These are phyloP conservation scores for Malachius bipustulatus DNA, from an alignment of 2,888 invertebrate species.

Conservation along the genomic window DNA sequence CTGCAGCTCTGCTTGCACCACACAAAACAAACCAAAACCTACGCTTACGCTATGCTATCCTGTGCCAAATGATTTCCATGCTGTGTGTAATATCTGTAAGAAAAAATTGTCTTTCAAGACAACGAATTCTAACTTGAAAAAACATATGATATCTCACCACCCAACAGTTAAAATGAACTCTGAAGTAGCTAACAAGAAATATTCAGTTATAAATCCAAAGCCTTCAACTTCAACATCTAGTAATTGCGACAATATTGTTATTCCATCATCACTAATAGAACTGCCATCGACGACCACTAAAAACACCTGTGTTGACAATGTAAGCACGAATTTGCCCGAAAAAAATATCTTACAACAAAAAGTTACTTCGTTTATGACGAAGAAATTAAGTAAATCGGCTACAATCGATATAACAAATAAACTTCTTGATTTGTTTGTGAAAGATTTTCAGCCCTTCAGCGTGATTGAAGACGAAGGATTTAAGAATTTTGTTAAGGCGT, in stretches of 20 bases:
- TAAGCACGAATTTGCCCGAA: too few species aligned
- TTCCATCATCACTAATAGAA: too few species aligned
- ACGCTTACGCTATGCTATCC: too few species aligned
- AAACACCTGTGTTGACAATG: too few species aligned
- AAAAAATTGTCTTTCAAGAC: background rate
- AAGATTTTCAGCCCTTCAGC: conserved; percentile 19
- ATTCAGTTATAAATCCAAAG: background rate
- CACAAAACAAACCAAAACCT: too few species aligned
- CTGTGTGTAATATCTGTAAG: conserved; percentile 1
- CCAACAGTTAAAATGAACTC: background rate
- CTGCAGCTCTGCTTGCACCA: too few species aligned
- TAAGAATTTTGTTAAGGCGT: conserved; percentile 10
- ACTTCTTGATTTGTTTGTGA: conserved; percentile 21
- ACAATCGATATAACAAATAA: conserved; percentile 6
- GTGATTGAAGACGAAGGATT: conserved; percentile 20
- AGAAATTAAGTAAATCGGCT: background rate
- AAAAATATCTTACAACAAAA: background rate
- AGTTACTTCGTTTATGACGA: background rate
- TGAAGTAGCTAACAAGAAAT: too few species aligned
- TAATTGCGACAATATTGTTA: too few species aligned
- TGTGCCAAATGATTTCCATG: background rate
- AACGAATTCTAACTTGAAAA: background rate
- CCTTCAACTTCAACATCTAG: conserved; percentile 1
- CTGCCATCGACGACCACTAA: too few species aligned
- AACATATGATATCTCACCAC: background rate